phyloP scores from a whole-genome alignment of 2,797 vertebrate species.

The Prunella strophiata region DNA sequence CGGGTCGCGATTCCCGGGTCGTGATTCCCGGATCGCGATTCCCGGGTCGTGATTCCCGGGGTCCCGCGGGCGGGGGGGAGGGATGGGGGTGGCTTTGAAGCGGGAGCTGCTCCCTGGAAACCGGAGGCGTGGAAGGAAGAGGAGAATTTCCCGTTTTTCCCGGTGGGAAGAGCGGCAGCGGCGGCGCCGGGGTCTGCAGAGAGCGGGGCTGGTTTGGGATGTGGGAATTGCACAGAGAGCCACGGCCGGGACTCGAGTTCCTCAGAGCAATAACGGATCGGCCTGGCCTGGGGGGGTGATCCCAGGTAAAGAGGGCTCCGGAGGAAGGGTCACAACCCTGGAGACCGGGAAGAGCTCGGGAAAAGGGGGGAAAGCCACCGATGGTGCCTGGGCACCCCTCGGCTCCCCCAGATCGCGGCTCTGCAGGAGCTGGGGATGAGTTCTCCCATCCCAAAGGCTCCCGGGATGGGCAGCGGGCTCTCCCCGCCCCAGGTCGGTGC shows the following conservation, averaged over 20 bases:
- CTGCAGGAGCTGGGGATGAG: neutral
- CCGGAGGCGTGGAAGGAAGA: neutral
- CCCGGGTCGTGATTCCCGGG: too few relatives aligned
- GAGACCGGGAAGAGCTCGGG: neutral
- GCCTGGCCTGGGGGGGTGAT: neutral
- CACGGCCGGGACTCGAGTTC: neutral
- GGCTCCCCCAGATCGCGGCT: rapidly evolving
- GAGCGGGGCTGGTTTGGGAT: neutral
- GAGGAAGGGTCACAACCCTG: neutral
- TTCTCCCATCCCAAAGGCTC: neutral
- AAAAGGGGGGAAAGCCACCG: neutral
- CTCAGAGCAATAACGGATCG: neutral
- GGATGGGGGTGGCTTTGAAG: neutral
- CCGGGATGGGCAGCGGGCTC: neutral
- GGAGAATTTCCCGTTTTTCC: neutral
- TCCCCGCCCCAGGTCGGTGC: neutral
- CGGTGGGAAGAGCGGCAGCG: neutral
- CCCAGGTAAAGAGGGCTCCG: neutral
- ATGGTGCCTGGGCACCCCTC: rapidly evolving
- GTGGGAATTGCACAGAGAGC: neutral
- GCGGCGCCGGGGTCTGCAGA: neutral
- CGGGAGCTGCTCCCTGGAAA: neutral
- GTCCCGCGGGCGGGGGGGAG: neutral
- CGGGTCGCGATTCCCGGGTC: too few relatives aligned
- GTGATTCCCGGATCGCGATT: neutral